phyloP scores from a whole-genome alignment of 2,113 vertebrate species.

The Mormyrus lacerda region DNA sequence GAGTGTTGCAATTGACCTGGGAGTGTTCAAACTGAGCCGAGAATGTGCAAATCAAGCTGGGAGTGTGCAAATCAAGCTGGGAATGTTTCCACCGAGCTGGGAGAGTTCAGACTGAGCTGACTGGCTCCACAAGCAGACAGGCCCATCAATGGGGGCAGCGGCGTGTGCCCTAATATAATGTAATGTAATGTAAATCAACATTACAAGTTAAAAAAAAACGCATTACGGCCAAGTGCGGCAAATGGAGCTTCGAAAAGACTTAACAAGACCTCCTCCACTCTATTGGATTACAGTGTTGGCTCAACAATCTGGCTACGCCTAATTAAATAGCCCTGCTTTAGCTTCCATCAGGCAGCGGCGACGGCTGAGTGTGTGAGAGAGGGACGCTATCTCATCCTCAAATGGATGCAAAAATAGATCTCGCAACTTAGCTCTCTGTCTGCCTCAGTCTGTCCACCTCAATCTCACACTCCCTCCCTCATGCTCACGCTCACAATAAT shows the following conservation, averaged over 20 bases:
- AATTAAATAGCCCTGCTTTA: slow-evolving; percentile 67
- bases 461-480: slow-evolving; percentile 6
- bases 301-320: slow-evolving; percentile 59
- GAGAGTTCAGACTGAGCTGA: neutral
- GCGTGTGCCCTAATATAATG: slow-evolving; percentile 42
- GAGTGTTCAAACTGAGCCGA: neutral
- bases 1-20: too few species aligned
- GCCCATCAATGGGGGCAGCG: slow-evolving; percentile 40
- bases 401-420: slow-evolving; percentile 61
- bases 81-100: neutral
- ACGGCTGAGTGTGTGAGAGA: slow-evolving; percentile 43
- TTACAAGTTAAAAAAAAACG: slow-evolving; percentile 46
- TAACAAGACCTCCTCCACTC: slow-evolving; percentile 47
- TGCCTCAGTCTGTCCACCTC: neutral
- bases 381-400: slow-evolving; percentile 57
- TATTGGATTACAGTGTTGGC: slow-evolving; percentile 63
- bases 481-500: slow-evolving; percentile 4
- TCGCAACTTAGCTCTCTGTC: slow-evolving; percentile 36
- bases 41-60: neutral
- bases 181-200: slow-evolving; percentile 56
- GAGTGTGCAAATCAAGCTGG: slow-evolving; percentile 22
- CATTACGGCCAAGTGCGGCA: slow-evolving; percentile 43
- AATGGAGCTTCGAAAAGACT: slow-evolving; percentile 46
- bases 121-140: slow-evolving; percentile 31
- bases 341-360: slow-evolving; percentile 39